These are phyloP conservation scores for Platerodrilus igneus DNA, from an alignment of 2,888 invertebrate genomes.

Conservation along the genomic window DNA sequence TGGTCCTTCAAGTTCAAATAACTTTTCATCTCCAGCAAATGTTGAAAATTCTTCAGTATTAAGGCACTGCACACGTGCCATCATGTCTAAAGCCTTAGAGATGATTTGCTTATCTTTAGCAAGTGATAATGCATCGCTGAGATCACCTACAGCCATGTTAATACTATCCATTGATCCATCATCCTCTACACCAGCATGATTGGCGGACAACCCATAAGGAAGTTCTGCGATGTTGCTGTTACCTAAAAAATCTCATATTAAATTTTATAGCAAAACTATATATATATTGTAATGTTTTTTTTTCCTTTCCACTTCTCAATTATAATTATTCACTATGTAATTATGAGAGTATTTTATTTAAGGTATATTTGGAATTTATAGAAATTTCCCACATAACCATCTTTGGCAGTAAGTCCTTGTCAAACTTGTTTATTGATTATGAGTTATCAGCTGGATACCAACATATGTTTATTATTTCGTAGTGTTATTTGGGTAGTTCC, in stretches of 20 bases:
- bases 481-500: too few relatives aligned
- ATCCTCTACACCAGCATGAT: slow-evolving; percentile 52
- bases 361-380: too few relatives aligned
- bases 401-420: too few relatives aligned
- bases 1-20: slow-evolving; percentile 54
- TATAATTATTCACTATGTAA: too few relatives aligned
- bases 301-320: too few relatives aligned
- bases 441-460: too few relatives aligned
- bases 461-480: too few relatives aligned
- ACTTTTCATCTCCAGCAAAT: slow-evolving; percentile 41
- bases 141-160: slow-evolving; percentile 48
- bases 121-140: slow-evolving; percentile 57
- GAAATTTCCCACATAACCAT: too few relatives aligned
- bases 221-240: slow-evolving; percentile 38
- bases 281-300: too few relatives aligned
- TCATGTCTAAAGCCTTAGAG: slow-evolving; percentile 69
- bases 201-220: slow-evolving; percentile 46
- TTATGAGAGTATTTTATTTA: too few relatives aligned
- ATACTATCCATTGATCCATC: slow-evolving; percentile 55
- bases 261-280: too few relatives aligned
- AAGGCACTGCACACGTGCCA: slow-evolving; percentile 51
- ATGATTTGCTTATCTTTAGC: slow-evolving; percentile 57
- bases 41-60: slow-evolving; percentile 41
- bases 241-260: slow-evolving; percentile 29
- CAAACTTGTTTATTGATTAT: too few relatives aligned